Conservation (phyloP, 2,888 invertebrate species). For the Agrenia bidenticulata region DNA sequence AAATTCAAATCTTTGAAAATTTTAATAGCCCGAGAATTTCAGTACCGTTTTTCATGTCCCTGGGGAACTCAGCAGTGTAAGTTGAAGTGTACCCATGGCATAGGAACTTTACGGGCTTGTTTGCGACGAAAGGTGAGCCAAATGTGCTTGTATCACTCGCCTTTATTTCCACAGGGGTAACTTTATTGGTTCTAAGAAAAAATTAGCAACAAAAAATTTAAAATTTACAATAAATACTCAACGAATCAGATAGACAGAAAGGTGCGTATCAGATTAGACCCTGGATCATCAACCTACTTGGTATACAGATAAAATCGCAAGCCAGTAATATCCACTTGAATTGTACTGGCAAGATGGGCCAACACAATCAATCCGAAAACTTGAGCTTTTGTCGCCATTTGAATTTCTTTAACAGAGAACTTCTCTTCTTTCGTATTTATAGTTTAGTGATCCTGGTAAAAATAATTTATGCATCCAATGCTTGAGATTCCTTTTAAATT, state of each 20-base stretch:
- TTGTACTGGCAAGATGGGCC: too few relatives aligned
- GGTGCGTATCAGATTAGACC: neutral
- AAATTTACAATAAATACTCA: neutral
- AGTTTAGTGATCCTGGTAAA: too few relatives aligned
- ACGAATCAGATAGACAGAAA: too few relatives aligned
- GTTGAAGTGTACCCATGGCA: constrained; percentile 19
- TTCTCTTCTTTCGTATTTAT: too few relatives aligned
- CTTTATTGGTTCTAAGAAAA: neutral
- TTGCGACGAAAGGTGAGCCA: constrained; percentile 6
- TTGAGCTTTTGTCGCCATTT: too few relatives aligned
- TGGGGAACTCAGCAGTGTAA: constrained; percentile 15
- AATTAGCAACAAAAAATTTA: neutral
- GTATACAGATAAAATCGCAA: constrained; percentile 18
- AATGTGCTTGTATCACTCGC: neutral
- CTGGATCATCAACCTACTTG: constrained; percentile 12
- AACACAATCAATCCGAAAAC: too few relatives aligned
- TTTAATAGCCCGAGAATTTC: neutral
- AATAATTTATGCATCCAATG: too few relatives aligned
- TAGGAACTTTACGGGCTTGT: constrained; percentile 12
- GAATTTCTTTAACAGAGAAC: too few relatives aligned
- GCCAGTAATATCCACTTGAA: too few relatives aligned
- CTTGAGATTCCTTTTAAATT: too few relatives aligned
- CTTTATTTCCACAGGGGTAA: neutral
- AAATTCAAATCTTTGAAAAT: neutral
- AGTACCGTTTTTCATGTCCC: constrained; percentile 11